Evolutionary conservation across 1,140 invertebrate species (phyloP).

Genomic region (Schmidtea mediterranea): DNA sequence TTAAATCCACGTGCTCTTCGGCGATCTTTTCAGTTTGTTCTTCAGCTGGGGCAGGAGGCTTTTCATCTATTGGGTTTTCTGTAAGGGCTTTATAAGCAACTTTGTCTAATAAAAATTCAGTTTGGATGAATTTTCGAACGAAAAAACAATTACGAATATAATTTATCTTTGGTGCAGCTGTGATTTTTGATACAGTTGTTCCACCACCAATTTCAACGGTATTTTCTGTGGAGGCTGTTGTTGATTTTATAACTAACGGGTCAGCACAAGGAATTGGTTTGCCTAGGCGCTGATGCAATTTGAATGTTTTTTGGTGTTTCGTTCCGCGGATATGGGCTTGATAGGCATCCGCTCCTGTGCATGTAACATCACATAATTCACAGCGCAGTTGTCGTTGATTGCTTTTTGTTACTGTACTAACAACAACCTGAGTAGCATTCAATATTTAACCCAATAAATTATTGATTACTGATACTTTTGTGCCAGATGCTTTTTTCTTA

Average conservation of each 20-base stretch:
- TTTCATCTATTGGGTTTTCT: too few relatives aligned
- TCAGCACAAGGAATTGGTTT: too few relatives aligned
- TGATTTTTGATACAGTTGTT: neutral
- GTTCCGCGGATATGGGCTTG: conserved; percentile 82
- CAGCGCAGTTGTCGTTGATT: conserved; percentile 27
- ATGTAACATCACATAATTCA: conserved; percentile 74
- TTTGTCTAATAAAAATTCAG: neutral
- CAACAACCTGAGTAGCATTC: conserved; percentile 9
- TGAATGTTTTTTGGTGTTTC: conserved; percentile 81
- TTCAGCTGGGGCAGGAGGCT: too few relatives aligned
- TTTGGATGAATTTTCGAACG: too few relatives aligned
- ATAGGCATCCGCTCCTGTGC: conserved; percentile 85
- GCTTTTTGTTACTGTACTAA: neutral
- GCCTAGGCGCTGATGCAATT: conserved; percentile 79
- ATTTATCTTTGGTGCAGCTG: neutral
- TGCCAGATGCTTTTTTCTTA: conserved; percentile 78
- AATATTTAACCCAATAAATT: conserved; percentile 12
- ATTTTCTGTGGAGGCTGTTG: too few relatives aligned
- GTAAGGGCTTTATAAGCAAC: neutral
- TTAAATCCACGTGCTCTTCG: conserved; percentile 1
- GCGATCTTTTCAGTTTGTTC: neutral
- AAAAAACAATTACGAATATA: neutral
- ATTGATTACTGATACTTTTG: conserved; percentile 38
- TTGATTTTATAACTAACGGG: too few relatives aligned
- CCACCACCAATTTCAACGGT: conserved; percentile 28